These are phyloP conservation scores for Apamea monoglypha DNA, from an alignment of 2,888 invertebrate species.

Conservation along the genomic window DNA sequence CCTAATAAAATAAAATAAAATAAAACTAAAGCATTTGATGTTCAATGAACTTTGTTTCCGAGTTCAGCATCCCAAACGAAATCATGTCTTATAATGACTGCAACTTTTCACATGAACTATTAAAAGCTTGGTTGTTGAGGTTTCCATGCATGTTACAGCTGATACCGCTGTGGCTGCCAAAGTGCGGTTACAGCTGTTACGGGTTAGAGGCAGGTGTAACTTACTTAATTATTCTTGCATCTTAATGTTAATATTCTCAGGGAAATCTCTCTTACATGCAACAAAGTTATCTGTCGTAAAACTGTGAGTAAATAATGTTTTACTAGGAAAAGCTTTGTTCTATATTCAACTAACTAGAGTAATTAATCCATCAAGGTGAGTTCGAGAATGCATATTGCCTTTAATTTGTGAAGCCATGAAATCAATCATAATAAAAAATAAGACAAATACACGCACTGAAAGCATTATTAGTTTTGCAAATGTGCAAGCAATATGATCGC, in stretches of 20 bases:
- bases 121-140: not conserved
- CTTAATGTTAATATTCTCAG: conserved; percentile 13
- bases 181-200: conserved; percentile 38
- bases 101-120: conserved; percentile 1
- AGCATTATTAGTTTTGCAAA: conserved; percentile 7
- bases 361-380: not conserved
- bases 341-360: not conserved
- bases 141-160: conserved; percentile 9
- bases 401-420: not conserved
- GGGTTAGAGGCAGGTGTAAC: conserved; percentile 39
- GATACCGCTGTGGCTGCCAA: conserved; percentile 29
- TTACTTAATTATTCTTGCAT: conserved; percentile 32
- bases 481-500: not conserved
- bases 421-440: not conserved
- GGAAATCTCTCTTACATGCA: conserved; percentile 13
- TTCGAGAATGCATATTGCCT: conserved; percentile 3
- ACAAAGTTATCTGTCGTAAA: conserved; percentile 12
- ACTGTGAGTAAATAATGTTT: conserved; percentile 2
- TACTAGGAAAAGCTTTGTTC: not conserved
- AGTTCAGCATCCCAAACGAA: not conserved
- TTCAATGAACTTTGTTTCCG: not conserved
- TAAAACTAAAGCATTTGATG: conserved; percentile 13
- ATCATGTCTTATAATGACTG: not conserved
- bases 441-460: not conserved
- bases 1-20: no score